Conservation (phyloP, 2,888 invertebrate genomes). For the Polymixis flavicincta region DNA sequence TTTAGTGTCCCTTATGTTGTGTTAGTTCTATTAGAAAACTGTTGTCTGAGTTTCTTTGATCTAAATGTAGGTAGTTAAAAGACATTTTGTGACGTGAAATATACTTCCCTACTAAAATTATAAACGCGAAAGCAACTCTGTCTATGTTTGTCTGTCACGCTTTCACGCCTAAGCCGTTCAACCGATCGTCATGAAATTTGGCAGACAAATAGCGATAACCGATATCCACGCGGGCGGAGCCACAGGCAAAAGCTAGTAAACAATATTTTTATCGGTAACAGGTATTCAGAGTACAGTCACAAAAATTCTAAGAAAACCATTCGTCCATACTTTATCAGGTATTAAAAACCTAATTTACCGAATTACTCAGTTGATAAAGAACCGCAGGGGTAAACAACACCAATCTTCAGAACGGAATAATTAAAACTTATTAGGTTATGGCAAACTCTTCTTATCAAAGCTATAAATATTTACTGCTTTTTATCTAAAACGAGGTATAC, state of each 20-base stretch:
- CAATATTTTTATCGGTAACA: too few species aligned
- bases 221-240: too few species aligned
- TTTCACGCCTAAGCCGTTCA: too few species aligned
- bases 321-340: conserved; percentile 5
- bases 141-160: too few species aligned
- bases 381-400: conserved; percentile 27
- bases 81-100: not conserved
- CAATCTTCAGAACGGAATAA: not conserved
- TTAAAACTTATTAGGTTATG: conserved; percentile 47
- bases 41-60: not conserved
- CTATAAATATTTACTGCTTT: conserved; percentile 46
- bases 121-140: too few species aligned
- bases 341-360: conserved; percentile 9
- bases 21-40: not conserved
- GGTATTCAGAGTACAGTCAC: not conserved
- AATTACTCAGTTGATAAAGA: conserved; percentile 13
- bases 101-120: not conserved
- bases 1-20: not conserved
- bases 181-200: too few species aligned
- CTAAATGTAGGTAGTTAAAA: not conserved
- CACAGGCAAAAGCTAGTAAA: too few species aligned
- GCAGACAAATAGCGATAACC: too few species aligned
- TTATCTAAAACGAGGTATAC: conserved; percentile 60
- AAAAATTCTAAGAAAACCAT: not conserved
- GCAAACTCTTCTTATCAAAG: conserved; percentile 50